A percentile compares a stretch with the other conserved stretches of the same genome.
Evolutionary conservation across 53 echinoderm and acorn worm species (phyloP).

Genomic region (Paracentrotus lividus): DNA sequence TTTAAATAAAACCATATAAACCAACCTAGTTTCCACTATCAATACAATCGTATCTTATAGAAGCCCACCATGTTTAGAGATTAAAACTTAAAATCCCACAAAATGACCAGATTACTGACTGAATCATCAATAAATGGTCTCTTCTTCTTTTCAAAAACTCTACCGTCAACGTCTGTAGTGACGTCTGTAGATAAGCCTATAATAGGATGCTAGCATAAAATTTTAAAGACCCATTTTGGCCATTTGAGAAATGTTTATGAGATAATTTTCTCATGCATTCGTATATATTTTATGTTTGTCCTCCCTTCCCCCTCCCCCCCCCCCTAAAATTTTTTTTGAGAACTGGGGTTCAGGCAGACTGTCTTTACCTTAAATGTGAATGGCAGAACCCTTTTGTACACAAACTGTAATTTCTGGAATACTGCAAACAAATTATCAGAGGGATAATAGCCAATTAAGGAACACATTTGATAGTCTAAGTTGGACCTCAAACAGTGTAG

Average conservation of each 20-base stretch:
- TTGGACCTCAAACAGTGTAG: neutral
- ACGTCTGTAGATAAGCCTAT: too few species aligned
- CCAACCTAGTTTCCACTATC: neutral
- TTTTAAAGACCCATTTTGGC: too few species aligned
- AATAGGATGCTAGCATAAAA: too few species aligned
- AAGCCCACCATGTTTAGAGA: neutral
- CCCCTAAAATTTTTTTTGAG: too few species aligned
- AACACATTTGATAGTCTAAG: neutral
- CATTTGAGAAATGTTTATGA: too few species aligned
- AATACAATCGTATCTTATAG: neutral
- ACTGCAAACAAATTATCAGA: neutral
- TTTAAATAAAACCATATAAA: neutral
- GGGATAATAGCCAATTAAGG: neutral
- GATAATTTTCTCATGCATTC: too few species aligned
- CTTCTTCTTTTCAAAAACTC: neutral
- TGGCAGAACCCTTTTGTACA: neutral
- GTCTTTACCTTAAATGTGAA: too few species aligned
- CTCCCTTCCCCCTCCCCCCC: neutral
- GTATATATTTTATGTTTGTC: neutral
- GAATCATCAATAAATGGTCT: neutral
- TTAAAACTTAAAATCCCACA: neutral
- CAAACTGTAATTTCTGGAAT: neutral
- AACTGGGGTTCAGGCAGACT: too few species aligned
- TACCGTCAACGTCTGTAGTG: too few species aligned
- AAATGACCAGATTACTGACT: neutral